Evolutionary conservation across 1,140 invertebrate species (phyloP), one percentile per base, ranked within the genome.

Genomic region (Drosophila quadrilineata): DNA sequence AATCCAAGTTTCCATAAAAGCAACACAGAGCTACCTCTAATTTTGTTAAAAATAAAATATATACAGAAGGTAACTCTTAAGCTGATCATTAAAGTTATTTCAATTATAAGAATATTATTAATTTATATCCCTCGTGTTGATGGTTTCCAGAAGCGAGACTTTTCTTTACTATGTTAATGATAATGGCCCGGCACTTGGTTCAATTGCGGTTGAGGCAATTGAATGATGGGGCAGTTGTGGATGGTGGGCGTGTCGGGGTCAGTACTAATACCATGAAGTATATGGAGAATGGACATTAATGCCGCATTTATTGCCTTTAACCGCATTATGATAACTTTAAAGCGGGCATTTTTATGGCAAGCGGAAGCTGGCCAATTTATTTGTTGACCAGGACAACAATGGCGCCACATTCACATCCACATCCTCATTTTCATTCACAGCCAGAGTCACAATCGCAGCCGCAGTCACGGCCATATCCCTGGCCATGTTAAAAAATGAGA

Each of bases 291-390:
- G 62, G 35, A 69, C 79, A 88, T 82, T 85, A 88, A 88, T 85
- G 64, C 60, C 52, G 56, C 74, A 71, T 88, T 88, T 74, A 88
- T 88, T 82, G 72, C 75, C 76, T 59, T 82, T 82, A 82, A 88
- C 73, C 79, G 63, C 73, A 88, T 77, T 88, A 86, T 85, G 84
- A 88, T 77, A 74, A 86, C 73, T 75, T 88, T 88, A 88, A 82
- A 85, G 62, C 73, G 52, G 58, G 45, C 64, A 57, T 50, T 67
- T 84, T 84, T 59, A 84, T 74, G 70, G 77, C 73, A 31, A 65
- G 46, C 62, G 66, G 66, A 85, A 85, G 74, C 70, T 45, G 73
- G 70, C 53, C 80, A 71, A 85, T 84, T 84, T 84, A 84, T 85
- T 77, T 77, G 66, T 65, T 72, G 72, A 62, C 62, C 73, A 36